These are phyloP conservation scores for Apis florea DNA, from an alignment of 1,140 invertebrate genomes.

Conservation along the genomic window DNA sequence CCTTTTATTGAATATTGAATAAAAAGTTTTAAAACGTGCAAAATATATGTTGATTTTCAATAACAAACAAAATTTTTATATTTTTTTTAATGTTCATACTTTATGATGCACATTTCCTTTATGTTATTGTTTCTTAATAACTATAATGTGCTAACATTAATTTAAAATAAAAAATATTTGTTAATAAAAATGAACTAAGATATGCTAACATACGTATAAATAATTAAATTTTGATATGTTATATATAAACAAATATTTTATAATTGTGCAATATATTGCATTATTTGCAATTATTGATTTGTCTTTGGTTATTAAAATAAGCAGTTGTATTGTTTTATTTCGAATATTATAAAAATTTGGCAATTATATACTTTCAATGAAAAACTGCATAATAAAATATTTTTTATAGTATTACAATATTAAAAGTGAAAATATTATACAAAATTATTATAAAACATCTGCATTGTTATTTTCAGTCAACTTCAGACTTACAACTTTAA, in stretches of 20 bases:
- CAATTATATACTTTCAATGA: neutral
- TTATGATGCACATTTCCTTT: neutral
- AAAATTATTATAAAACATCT: conserved; percentile 7
- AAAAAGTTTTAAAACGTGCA: conserved; percentile 37
- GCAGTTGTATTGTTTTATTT: neutral
- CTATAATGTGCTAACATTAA: conserved; percentile 1
- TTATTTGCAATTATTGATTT: conserved; percentile 29
- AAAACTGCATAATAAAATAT: conserved; percentile 3
- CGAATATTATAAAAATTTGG: neutral
- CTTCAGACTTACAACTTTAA: neutral
- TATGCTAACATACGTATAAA: conserved; percentile 3
- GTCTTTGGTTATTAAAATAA: neutral
- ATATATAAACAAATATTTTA: conserved; percentile 14
- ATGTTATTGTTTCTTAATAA: conserved; percentile 18
- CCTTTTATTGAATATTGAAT: conserved; percentile 23
- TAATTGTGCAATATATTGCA: conserved; percentile 12
- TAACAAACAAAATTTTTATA: conserved; percentile 16
- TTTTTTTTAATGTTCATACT: conserved; percentile 2
- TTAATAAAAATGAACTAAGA: conserved; percentile 24
- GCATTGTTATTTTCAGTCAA: neutral
- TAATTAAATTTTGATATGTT: conserved; percentile 37
- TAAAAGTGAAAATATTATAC: neutral
- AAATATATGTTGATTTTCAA: conserved; percentile 18
- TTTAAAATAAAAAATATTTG: neutral
- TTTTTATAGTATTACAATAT: neutral